Conservation (phyloP, 1,140 invertebrate genomes). For the Macrobrachium nipponense region DNA sequence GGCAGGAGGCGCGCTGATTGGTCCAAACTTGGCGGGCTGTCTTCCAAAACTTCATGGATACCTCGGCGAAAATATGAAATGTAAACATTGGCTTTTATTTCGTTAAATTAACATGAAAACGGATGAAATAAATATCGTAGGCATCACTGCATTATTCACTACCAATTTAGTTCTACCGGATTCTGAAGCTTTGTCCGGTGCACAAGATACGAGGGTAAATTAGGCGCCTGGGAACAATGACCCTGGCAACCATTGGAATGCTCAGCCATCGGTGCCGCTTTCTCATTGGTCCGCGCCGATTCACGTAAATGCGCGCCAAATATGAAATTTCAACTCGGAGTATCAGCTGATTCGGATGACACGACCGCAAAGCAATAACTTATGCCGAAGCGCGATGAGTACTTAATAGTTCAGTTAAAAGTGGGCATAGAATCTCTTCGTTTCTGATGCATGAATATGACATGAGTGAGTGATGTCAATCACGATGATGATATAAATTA, state of each 20-base stretch:
- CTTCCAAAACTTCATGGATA: slow-evolving; percentile 3
- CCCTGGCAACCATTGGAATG: slow-evolving; percentile 50
- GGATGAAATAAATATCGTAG: background rate
- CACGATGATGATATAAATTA: no score
- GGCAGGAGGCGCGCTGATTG: slow-evolving; percentile 26
- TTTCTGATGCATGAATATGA: no score
- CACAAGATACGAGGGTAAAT: slow-evolving; percentile 21
- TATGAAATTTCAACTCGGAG: slow-evolving; percentile 25
- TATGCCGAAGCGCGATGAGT: no score
- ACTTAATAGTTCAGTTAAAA: no score
- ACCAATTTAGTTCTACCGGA: slow-evolving; percentile 31
- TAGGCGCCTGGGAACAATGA: slow-evolving; percentile 53
- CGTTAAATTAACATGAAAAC: background rate
- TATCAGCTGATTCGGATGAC: slow-evolving; percentile 40
- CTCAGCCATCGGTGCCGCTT: background rate
- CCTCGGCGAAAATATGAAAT: slow-evolving; percentile 5
- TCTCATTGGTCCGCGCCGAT: slow-evolving; percentile 5
- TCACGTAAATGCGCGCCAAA: slow-evolving; percentile 49
- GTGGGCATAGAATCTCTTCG: no score
- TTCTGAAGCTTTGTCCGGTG: slow-evolving; percentile 10
- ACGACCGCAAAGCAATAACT: background rate
- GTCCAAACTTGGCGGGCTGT: background rate
- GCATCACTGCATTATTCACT: background rate
- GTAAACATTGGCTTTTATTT: slow-evolving; percentile 53
- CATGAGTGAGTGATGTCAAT: no score